A percentile compares a stretch with the other conserved stretches of the same genome.
These are phyloP conservation scores for Gobiocypris rarus DNA, from an alignment of 2,113 vertebrate genomes.

Conservation along the genomic window DNA sequence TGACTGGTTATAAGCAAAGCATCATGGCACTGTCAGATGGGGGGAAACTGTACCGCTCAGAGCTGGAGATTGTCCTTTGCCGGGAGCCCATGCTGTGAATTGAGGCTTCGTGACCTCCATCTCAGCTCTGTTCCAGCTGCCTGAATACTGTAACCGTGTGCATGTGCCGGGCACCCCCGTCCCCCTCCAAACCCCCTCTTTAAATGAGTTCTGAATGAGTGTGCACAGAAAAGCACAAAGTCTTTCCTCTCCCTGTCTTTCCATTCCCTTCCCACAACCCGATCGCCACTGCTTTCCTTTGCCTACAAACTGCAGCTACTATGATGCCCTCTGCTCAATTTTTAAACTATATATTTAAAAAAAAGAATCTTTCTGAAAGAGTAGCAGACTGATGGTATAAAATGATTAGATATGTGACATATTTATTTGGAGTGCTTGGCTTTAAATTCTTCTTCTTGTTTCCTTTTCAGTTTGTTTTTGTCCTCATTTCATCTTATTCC, in stretches of 20 bases:
- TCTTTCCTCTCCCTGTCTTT: conserved; percentile 44
- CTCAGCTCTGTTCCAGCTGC: conserved; percentile 65
- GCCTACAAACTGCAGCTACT: conserved; percentile 49
- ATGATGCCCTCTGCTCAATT: conserved; percentile 46
- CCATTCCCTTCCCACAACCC: conserved; percentile 23
- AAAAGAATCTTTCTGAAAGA: conserved; percentile 26
- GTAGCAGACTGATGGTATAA: conserved; percentile 21
- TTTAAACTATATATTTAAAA: conserved; percentile 47
- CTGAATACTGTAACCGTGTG: conserved; percentile 72
- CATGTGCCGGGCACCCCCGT: conserved; percentile 72
- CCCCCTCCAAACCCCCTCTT: not conserved
- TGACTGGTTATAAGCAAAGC: conserved; percentile 88
- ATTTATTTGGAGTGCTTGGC: conserved; percentile 35
- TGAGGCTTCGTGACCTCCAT: conserved; percentile 62
- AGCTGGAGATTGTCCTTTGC: conserved; percentile 95
- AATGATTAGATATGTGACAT: conserved; percentile 38
- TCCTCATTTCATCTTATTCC: conserved; percentile 55
- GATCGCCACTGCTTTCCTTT: conserved; percentile 42
- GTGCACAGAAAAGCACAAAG: conserved; percentile 67
- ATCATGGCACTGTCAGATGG: conserved; percentile 94
- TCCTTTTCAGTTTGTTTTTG: conserved; percentile 52
- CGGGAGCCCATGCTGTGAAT: conserved; percentile 85
- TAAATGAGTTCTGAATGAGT: conserved; percentile 65
- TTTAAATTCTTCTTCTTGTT: conserved; percentile 37
- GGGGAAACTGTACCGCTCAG: conserved; percentile 93